phyloP scores from a whole-genome alignment of 2,888 invertebrate species.

The Cremastobaeus sp. region DNA sequence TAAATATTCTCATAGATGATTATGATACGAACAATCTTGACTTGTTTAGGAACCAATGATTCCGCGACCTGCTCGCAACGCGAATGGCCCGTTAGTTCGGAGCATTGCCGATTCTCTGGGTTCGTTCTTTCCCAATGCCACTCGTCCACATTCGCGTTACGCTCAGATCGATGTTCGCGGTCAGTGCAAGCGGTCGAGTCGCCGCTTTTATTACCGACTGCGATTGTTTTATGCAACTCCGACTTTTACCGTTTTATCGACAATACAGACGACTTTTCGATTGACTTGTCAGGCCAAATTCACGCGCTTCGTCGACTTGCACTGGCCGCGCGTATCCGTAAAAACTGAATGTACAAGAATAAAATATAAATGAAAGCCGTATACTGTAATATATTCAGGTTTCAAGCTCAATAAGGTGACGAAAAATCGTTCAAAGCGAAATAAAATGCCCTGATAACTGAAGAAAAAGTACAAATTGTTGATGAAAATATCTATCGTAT shows the following conservation, averaged over 20 bases:
- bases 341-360: conserved; percentile 67
- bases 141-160: conserved; percentile 24
- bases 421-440: conserved; percentile 62
- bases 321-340: conserved; percentile 62
- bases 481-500: conserved; percentile 67
- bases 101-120: too few relatives aligned
- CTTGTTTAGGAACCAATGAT: conserved; percentile 28
- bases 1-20: conserved; percentile 63
- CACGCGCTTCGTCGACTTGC: conserved; percentile 14
- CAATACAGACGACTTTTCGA: too few relatives aligned
- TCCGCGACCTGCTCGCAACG: not conserved
- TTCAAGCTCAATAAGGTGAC: conserved; percentile 71
- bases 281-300: too few relatives aligned
- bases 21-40: conserved; percentile 41
- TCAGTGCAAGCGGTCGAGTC: conserved; percentile 14
- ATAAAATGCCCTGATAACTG: conserved; percentile 76
- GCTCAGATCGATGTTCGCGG: conserved; percentile 10
- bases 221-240: too few relatives aligned
- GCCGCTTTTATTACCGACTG: too few relatives aligned
- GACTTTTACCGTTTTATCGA: too few relatives aligned
- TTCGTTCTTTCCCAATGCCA: too few relatives aligned
- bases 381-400: conserved; percentile 76
- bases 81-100: not conserved
- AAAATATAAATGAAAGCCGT: conserved; percentile 67
- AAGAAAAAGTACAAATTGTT: conserved; percentile 78